Conservation (phyloP, 2,113 vertebrate species). For the Gymnocephalus cernua region DNA sequence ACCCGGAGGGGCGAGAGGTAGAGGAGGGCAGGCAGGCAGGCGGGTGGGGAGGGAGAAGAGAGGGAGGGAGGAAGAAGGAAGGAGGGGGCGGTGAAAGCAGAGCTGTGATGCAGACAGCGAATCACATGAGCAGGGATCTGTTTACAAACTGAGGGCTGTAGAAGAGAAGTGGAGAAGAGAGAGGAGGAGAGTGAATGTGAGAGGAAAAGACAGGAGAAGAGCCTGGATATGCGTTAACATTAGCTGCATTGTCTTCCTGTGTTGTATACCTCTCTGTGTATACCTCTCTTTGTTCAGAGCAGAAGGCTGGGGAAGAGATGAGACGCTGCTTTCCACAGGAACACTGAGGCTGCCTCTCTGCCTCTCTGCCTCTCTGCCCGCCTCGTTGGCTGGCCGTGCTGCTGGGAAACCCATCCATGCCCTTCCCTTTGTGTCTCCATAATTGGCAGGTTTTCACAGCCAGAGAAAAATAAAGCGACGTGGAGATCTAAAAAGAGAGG, state of each 20-base stretch:
- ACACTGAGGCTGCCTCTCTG: conserved; percentile 64
- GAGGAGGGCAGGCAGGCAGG: conserved; percentile 45
- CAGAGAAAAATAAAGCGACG: conserved; percentile 46
- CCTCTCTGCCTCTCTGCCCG: conserved; percentile 23
- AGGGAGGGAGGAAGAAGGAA: conserved; percentile 26
- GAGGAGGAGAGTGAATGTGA: conserved; percentile 45
- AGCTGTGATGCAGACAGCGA: conserved; percentile 80
- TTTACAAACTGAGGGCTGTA: conserved; percentile 82
- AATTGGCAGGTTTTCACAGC: conserved; percentile 66
- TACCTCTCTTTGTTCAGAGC: conserved; percentile 46
- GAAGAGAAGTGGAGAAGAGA: conserved; percentile 62
- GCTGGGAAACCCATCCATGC: conserved; percentile 67
- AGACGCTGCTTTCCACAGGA: conserved; percentile 51
- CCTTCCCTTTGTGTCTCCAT: conserved; percentile 72
- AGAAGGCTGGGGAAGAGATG: conserved; percentile 61
- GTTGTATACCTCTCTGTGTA: conserved; percentile 24
- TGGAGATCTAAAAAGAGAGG: conserved; percentile 46
- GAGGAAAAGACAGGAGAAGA: conserved; percentile 32
- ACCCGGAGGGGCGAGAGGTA: conserved; percentile 49
- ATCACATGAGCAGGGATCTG: conserved; percentile 87
- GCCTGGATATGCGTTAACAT: conserved; percentile 39
- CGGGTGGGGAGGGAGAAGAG: background rate
- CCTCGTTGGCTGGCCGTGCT: conserved; percentile 45
- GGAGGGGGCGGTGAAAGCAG: conserved; percentile 77
- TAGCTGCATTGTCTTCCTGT: conserved; percentile 30